Evolutionary conservation across 2,797 vertebrate species (phyloP).

Genomic region (Mustela erminea): DNA sequence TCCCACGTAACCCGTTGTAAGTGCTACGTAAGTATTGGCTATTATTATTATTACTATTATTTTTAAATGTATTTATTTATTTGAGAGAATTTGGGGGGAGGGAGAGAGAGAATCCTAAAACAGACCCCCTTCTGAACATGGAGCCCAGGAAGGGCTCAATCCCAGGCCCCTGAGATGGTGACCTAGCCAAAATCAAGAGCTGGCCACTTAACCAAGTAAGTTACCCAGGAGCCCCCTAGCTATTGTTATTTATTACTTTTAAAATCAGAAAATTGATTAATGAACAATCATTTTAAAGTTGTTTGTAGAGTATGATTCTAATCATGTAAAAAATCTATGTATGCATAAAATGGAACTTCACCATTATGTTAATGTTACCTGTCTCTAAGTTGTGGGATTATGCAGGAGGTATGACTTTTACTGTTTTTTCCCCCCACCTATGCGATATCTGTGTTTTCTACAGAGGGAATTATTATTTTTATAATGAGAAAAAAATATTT

Average conservation of each 20-base stretch:
- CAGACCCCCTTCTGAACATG: neutral
- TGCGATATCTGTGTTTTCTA: neutral
- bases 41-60: neutral
- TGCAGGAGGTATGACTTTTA: neutral
- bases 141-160: neutral
- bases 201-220: neutral
- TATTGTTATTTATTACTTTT: neutral
- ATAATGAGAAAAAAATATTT: slow-evolving; percentile 32
- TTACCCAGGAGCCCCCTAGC: neutral
- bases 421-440: neutral
- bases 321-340: neutral
- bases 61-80: neutral
- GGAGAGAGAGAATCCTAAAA: neutral
- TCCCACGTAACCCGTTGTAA: neutral
- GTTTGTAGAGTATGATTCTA: neutral
- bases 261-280: neutral
- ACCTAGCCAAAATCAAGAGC: neutral
- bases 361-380: neutral
- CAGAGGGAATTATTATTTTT: neutral
- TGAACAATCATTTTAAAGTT: neutral
- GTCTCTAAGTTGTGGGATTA: neutral
- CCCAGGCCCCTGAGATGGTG: neutral
- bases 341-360: neutral
- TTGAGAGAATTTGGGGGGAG: neutral
- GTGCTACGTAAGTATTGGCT: neutral